Conservation (phyloP, 2,797 vertebrate species). For the Epinephelus malabaricus region DNA sequence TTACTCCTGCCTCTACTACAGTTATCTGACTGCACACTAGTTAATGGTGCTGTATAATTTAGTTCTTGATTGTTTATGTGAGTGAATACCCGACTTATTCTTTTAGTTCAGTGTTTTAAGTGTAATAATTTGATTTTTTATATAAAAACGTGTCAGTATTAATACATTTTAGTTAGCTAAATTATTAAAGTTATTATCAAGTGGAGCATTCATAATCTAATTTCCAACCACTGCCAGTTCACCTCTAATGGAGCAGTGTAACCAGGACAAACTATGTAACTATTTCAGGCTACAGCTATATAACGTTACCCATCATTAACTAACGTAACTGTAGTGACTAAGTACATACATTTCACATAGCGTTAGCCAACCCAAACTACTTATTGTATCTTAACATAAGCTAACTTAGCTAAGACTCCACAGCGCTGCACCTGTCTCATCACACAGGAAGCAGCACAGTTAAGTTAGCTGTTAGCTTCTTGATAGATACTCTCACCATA, state of each 20-base stretch:
- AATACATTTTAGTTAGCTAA: not conserved
- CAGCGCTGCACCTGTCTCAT: not conserved
- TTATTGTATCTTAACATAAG: not conserved
- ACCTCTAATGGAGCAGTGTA: too few species aligned
- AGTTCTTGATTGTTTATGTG: not conserved
- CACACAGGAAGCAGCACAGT: too few species aligned
- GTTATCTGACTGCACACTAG: not conserved
- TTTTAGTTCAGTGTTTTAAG: too few species aligned
- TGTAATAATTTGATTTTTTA: not conserved
- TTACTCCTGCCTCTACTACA: not conserved
- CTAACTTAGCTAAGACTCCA: not conserved
- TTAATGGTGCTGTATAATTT: not conserved
- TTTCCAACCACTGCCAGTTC: not conserved
- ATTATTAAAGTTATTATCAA: not conserved
- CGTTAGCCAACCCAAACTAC: too few species aligned
- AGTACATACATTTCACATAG: too few species aligned
- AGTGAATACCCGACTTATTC: not conserved
- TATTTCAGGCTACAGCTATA: not conserved
- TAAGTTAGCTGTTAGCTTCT: not conserved
- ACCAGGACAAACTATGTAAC: not conserved
- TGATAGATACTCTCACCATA: too few species aligned
- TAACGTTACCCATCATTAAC: not conserved
- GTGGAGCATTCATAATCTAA: not conserved
- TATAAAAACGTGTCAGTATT: not conserved
- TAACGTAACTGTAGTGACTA: too few species aligned